Base-by-base conservation (phyloP, 2,113 vertebrate species). In the Oenanthe melanoleuca region DNA sequence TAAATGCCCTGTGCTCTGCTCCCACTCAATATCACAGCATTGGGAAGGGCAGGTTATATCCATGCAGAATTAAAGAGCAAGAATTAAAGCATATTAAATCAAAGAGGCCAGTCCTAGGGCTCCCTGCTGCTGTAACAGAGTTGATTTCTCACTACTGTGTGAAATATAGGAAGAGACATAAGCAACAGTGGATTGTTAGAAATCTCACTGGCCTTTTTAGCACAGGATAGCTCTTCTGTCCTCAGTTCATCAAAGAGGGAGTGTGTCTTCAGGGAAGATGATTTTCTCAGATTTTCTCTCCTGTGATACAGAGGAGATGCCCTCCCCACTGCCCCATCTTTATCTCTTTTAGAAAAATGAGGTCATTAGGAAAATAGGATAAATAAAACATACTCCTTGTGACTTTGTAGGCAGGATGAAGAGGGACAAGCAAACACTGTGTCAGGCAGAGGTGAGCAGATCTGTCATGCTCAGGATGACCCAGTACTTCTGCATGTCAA, bases 121-220 rank as follows among this genome's bases (percentile, higher is more conserved):
- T 80, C 74, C 47, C 81, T 70, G 34, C 56, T 83, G 56, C 21
- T 55, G 38, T 67, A 72, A 33, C 6, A 70, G 79, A 45, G 45
- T 31, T 42, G 33, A 63, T 77, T 69, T 73, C 56, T 78, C 64
- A 40, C 52, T 56, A 4, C 64, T 63, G 26, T 17, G 3, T 64
- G 77, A 60, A 86, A 60, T 64, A 65, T 2, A 59, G 61, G 53
- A 78, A 86, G n/a, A 80, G 26, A n/a, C n/a, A 29, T 53, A 86
- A 66, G 31, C 53, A 78, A 25, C 52, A 89, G 29, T 12, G 38
- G 47, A 70, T 73, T 67, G 42, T 80, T 79, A 86, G 69, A 83
- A 94, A 88, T 71, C 88, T 82, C 82, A 64, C 64, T 28, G 61
- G 52, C 14, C 60, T 86, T 90, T 90, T 86, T 42, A 88, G 69